Percentiles rank a stretch among this genome's conserved stretches.
Evolutionary conservation across 2,888 invertebrate species (phyloP).

Genomic region (Ochropleura plecta): DNA sequence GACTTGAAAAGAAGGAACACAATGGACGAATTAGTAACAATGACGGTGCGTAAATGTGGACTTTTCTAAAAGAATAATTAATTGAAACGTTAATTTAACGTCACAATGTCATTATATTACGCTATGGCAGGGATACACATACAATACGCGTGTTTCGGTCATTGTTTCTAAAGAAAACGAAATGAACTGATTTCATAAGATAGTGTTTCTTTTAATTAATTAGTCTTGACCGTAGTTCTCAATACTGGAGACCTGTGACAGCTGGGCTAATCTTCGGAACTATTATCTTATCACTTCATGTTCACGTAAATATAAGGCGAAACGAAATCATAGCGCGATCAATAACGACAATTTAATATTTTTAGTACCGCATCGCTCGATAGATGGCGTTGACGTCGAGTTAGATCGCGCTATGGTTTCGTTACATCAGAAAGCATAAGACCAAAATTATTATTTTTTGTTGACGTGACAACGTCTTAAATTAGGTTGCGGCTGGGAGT

Average conservation of each 20-base stretch:
- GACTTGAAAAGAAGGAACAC: conserved; percentile 58
- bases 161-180: conserved; percentile 39
- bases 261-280: background rate
- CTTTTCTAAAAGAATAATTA: conserved; percentile 56
- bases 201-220: conserved; percentile 18
- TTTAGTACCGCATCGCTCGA: no score
- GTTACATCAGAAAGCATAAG: no score
- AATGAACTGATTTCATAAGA: conserved; percentile 38
- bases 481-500: no score
- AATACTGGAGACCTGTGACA: background rate
- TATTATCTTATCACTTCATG: no score
- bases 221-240: background rate
- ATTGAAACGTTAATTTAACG: conserved; percentile 47
- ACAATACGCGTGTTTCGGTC: conserved; percentile 23
- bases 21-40: conserved; percentile 65
- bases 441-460: no score
- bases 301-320: no score
- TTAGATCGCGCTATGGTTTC: no score
- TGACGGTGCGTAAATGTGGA: conserved; percentile 56
- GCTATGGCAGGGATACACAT: conserved; percentile 6
- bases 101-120: conserved; percentile 48
- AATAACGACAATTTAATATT: no score
- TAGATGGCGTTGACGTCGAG: no score
- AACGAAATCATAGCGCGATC: no score
- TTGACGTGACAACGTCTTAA: no score